Evolutionary conservation across 2,888 invertebrate species (phyloP), one percentile per base, ranked within the genome.

Genomic region (Mesorhabditis sp.): DNA sequence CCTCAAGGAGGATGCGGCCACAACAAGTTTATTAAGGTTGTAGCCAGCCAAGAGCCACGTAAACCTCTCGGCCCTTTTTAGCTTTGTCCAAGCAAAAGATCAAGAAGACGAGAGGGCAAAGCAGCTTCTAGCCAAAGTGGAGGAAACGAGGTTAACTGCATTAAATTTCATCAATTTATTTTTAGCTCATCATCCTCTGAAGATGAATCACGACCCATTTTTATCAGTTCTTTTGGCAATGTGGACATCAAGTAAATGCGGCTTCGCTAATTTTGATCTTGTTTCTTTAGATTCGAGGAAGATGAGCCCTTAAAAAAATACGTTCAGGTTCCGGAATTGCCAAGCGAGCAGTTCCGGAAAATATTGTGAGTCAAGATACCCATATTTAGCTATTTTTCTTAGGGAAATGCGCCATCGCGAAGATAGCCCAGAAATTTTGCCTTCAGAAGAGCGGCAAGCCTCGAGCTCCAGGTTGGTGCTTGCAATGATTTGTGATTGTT

Each of bases 161-260:
- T 50, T 50, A 13, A n/a, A 50, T 50, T 13, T 50, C 58, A 50
- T 50, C n/a, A 50, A 50, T n/a, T 50, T 50, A n/a, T 50, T 50
- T n/a, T 10, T 15, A 62, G 63, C 64, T 66, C 62, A 28, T 67
- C 67, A 15, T 62, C 13, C 15, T 58, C 44, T 15, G 67, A 67
- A n/a, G 65, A 50, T 10, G 42, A 64, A 41, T 67, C 62, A 44
- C 62, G 45, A 43, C 68, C 77, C 1, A 80, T 77, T 61, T 81
- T 81, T 67, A 81, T 81, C 43, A 74, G 76, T 5, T 73, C 74
- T 6, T 79, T 81, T 62, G 81, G 81, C 42, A 76, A 75, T 4
- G 75, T 66, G 70, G 71, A 62, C 6, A 15, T n/a, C 13, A 15
- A n/a, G 63, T 7, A 15, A 62, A 13, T 7, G 50, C 10, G 50